Evolutionary conservation across 1,140 invertebrate genomes (phyloP), one percentile per base, ranked within the genome.

Genomic region (Apis laboriosa): DNA sequence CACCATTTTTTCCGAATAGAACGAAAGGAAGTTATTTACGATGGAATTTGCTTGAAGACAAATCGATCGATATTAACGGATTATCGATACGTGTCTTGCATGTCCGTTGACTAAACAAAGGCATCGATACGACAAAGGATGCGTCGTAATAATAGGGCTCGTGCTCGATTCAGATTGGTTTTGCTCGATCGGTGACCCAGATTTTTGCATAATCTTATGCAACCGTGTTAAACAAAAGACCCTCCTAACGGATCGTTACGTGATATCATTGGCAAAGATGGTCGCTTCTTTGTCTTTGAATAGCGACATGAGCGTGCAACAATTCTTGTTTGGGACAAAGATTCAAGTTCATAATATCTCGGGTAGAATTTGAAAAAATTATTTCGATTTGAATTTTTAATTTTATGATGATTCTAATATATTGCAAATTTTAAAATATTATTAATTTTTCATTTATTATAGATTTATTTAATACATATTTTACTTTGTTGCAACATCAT

Each of bases 131-230:
- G n/a, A n/a, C n/a, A 77, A 51, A 34, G 72, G 66, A 53, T 64
- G 43, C 73, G 66, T 49, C 55, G 43, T 64, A 80, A 64, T 68
- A 43, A 74, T 56, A 58, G 74, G 51, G 24, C 17, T 28, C 49
- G 21, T 21, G 17, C 49, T 83, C 83, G 72, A 55, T 60, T 63
- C 58, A 78, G 70, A 77, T 78, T 79, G 70, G 63, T 80, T 85
- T 80, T 63, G 64, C 67, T 71, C 75, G 71, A 84, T 71, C 66
- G 61, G 1, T 66, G 85, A 83, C 87, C 87, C 51, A 83, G 58
- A 88, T 88, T 79, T 88, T 88, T 77, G 78, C 79, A 88, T 88
- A 83, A 88, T 88, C 80, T 88, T 88, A 88, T 88, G 87, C 75
- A 88, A 88, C 72, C 56, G 80, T 88, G 87, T 85, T 88, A 85